These are phyloP conservation scores for Meteorus sp. DNA, from an alignment of 1,140 invertebrate species.

Conservation along the genomic window DNA sequence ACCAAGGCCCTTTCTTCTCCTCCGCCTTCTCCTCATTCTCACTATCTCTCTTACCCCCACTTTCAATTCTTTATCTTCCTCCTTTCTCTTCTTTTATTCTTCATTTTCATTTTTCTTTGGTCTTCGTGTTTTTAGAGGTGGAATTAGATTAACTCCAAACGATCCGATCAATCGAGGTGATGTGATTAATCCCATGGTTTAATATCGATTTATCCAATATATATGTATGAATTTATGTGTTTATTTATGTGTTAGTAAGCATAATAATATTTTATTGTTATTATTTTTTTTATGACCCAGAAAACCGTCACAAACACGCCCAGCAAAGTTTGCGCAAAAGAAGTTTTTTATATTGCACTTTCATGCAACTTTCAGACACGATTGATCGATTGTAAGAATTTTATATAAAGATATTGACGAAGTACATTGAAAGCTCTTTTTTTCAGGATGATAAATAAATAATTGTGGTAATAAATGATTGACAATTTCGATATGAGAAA, in stretches of 20 bases:
- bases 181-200: conserved; percentile 39
- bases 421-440: not conserved
- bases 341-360: not conserved
- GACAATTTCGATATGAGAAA: no score
- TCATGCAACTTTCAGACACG: not conserved
- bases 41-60: not conserved
- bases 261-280: not conserved
- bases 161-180: conserved; percentile 37
- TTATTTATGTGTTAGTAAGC: not conserved
- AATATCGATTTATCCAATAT: conserved; percentile 29
- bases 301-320: conserved; percentile 33
- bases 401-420: not conserved
- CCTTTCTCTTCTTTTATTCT: not conserved
- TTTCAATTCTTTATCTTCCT: conserved; percentile 6
- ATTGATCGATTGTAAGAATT: conserved; percentile 19
- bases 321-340: conserved; percentile 1
- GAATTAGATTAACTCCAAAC: conserved; percentile 50
- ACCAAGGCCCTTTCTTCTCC: conserved; percentile 16
- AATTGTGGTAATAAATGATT: no score
- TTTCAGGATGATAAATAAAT: no score
- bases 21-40: conserved; percentile 3
- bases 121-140: conserved; percentile 32
- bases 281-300: conserved; percentile 15
- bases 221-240: not conserved
- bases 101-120: conserved; percentile 9